phyloP scores from a whole-genome alignment of 2,113 vertebrate genomes.

The Chitala chitala region DNA sequence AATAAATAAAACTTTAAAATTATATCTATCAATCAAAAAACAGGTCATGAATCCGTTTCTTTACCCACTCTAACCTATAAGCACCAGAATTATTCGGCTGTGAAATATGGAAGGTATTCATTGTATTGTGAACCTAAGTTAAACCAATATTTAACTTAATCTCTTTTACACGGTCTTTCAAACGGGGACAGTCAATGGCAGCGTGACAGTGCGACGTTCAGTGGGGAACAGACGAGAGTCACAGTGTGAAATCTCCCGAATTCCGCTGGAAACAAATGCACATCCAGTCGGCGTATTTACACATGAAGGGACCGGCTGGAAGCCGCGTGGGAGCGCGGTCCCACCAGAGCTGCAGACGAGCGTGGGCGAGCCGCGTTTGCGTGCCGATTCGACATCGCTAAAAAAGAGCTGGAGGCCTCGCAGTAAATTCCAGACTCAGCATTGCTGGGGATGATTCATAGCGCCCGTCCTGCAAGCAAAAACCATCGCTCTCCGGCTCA shows the following conservation, averaged over 20 bases:
- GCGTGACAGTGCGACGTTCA: neutral
- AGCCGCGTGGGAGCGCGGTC: neutral
- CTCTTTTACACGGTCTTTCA: neutral
- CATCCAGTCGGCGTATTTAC: constrained; percentile 16
- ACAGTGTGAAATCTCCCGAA: neutral
- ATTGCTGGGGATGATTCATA: neutral
- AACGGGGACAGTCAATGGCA: neutral
- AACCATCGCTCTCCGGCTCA: neutral
- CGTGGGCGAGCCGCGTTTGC: constrained; percentile 14
- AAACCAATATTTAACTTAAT: constrained; percentile 4
- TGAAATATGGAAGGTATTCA: neutral
- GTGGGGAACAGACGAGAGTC: neutral
- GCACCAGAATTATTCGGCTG: neutral
- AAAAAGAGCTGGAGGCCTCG: constrained; percentile 3
- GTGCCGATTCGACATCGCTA: constrained; percentile 11
- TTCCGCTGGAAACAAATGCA: constrained; percentile 12
- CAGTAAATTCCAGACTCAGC: neutral
- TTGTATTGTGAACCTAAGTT: neutral
- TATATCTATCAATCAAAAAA: neutral
- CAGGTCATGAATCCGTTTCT: neutral
- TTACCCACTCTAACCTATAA: neutral
- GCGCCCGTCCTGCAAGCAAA: neutral
- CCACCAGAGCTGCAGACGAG: neutral
- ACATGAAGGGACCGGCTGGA: constrained; percentile 3
- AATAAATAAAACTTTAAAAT: neutral